A percentile compares a stretch with the other conserved stretches of the same genome.
Evolutionary conservation across 2,888 invertebrate genomes (phyloP).

Genomic region (Biston stratarius): DNA sequence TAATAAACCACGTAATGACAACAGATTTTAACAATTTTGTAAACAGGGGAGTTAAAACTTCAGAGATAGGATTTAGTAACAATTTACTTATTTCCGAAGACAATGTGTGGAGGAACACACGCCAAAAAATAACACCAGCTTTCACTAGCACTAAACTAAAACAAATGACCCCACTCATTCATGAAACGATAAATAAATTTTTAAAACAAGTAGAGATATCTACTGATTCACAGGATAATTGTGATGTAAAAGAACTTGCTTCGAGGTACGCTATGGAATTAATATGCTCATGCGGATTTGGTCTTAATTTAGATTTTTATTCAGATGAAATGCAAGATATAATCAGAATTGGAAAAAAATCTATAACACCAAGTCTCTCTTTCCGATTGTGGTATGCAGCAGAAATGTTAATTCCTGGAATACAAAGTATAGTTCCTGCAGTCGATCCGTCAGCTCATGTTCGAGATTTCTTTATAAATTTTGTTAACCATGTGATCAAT

Average conservation of each 20-base stretch:
- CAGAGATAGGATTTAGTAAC: neutral
- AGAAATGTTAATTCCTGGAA: neutral
- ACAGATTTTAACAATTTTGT: conserved; percentile 1
- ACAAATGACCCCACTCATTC: neutral
- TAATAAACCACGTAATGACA: neutral
- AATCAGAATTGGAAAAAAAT: conserved; percentile 19
- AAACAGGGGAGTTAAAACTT: neutral
- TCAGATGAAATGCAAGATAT: conserved; percentile 29
- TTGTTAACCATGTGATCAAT: too few species aligned
- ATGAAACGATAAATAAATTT: neutral
- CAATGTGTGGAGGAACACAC: neutral
- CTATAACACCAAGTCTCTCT: conserved; percentile 17
- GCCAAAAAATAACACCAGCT: neutral
- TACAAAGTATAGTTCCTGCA: neutral
- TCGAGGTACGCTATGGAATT: conserved; percentile 23
- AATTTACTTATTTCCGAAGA: neutral
- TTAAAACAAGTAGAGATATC: neutral
- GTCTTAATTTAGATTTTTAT: conserved; percentile 30
- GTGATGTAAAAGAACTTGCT: neutral
- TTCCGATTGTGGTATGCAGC: neutral
- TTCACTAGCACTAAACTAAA: neutral
- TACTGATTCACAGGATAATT: neutral
- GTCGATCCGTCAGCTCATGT: neutral
- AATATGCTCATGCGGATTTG: conserved; percentile 34
- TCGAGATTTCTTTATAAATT: too few species aligned